Evolutionary conservation across 2,888 invertebrate species (phyloP), one percentile per base, ranked within the genome.

Genomic region (Stenodera caucasica): DNA sequence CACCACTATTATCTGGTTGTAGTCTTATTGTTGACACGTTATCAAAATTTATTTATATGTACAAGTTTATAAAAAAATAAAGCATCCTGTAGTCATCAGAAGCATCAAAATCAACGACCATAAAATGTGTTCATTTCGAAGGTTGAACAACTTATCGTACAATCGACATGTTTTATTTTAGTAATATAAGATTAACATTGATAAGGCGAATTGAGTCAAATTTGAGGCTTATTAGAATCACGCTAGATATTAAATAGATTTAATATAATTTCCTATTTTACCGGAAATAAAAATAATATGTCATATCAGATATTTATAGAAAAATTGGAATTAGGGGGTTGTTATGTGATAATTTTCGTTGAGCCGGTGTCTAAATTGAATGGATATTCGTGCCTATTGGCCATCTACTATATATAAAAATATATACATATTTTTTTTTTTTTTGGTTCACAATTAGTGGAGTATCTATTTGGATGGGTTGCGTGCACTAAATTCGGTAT

Each of bases 401-500:
- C 23, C 45, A 45, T 45, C 21, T 45, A 40, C 18, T 18, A 9
- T 18, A 11, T 18, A 40, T 32, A 32, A 7, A 32, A 7, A 32
- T 32, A 40, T 45, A 21, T 45, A 30, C 5, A 15, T 21, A 18
- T 12, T 45, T 21, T 21, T 5, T 12, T 12, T 7, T 45, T 45
- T 45, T 45, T 21, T 9, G 18, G 2, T 45, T 18, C 11, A 45
- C 12, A 45, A 45, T 45, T 45, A 45, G 45, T 45, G 1, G 21
- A 45, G 45, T 45, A 45, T 45, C 45, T 45, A 7, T 45, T 23
- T 45, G 18, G 45, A 23, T 45, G 51, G 60, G 51, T 50, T 64
- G 64, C 66, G 64, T 61, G 63, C 56, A 61, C 58, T 66, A 58
- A 66, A 66, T 65, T 58, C 55, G 61, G 58, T 58, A 63, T 65